Conservation (phyloP, 2,113 vertebrate genomes). For the Ibidorhyncha struthersii region DNA sequence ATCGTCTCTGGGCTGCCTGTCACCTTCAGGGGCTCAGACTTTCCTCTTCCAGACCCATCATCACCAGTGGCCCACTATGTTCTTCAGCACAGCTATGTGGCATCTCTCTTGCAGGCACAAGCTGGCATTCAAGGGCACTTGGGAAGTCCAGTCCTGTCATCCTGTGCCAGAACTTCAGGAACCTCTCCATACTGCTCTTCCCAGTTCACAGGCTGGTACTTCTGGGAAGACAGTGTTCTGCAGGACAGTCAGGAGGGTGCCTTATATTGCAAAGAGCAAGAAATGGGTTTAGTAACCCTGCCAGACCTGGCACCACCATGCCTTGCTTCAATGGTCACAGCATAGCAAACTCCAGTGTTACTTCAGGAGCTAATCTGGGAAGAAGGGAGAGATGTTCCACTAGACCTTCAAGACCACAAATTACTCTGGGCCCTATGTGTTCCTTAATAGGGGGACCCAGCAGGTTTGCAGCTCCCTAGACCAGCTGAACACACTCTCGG, state of each 20-base stretch:
- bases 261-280: not conserved
- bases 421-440: not conserved
- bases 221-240: not conserved
- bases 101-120: not conserved
- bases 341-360: fast-evolving
- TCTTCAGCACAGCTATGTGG: not conserved
- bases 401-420: not conserved
- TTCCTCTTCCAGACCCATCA: not conserved
- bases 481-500: not conserved
- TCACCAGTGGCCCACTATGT: fast-evolving
- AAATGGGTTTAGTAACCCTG: not conserved
- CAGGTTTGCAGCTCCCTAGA: not conserved
- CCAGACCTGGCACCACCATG: not conserved
- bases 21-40: not conserved
- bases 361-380: not conserved
- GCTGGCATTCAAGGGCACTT: not conserved
- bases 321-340: not conserved
- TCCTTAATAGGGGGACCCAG: not conserved
- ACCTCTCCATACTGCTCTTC: not conserved
- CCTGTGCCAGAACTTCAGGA: not conserved
- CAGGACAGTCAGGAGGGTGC: not conserved
- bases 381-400: not conserved
- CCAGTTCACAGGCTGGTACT: not conserved
- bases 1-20: not conserved
- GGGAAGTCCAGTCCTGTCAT: not conserved